Base-by-base conservation (phyloP, 2,113 vertebrate species). In the Actenoides lindsayi region DNA sequence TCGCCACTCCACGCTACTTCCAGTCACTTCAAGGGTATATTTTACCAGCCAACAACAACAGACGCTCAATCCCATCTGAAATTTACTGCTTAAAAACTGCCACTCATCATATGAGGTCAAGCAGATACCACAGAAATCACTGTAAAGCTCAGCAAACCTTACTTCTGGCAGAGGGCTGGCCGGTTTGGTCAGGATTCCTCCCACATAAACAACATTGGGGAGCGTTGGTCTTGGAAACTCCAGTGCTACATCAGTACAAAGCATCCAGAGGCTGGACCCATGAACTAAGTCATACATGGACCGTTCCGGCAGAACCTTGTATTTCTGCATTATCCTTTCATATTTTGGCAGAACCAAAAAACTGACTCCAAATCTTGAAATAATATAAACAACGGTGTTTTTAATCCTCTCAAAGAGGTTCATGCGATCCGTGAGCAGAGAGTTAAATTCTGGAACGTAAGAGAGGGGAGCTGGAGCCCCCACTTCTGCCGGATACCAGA, bases 371-470 rank as follows among this genome's bases (percentile, higher is more conserved):
- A 99, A 98, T 83, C 99, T 99, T 75, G 99, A 99, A 77, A 99
- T 98, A 93, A 99, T 95, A 97, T 99, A 99, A 89, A 99, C 97
- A 13, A 98, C 98, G 1, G 99, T 99, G 92, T 99, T 99, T 98
- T 98, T 96, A 94, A 99, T 98, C 96, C 99, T 98, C 88, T 99
- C 98, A 4, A 98, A 83, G 30, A 99, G 95, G 77, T 98, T 98
- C 99, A 99, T 99, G 93, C 42, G 98, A 96, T 99, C 99, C 17
- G 99, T 99, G 95, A 99, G 98, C 71, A 99, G 97, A 0, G 99
- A 99, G 98, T 99, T 99, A 97, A 99, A 99, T 84, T 99, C 99
- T 11, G 99, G 99, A 33, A 99, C 99, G 0, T 99, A 99, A 13
- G 99, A 98, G 50, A 99, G 98, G 0, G 99, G 99, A 48, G 99